Base-by-base conservation (phyloP, 2,888 invertebrate species). In the Pseudanteris insignis region DNA sequence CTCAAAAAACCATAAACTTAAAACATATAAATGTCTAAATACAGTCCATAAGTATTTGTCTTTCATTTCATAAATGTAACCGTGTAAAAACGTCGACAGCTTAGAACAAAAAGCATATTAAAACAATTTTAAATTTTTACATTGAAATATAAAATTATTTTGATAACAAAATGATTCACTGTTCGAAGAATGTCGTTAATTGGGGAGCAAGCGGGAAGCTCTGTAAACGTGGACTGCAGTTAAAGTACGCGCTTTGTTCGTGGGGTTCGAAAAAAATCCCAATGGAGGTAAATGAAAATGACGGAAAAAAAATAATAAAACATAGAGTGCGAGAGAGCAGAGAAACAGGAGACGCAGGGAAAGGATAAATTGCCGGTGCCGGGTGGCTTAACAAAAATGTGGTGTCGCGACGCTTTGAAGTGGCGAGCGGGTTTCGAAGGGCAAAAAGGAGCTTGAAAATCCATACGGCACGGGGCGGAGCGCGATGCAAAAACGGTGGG, bases 381-480 rank as follows among this genome's bases (percentile, higher is more conserved):
- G 61, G 61, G 40, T 54, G 48, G 54, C 54, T 60, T 43, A 67
- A 68, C 64, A 63, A 75, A 75, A 72, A 74, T 76, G 74, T 69
- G 75, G 74, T 74, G 76, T 74, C 76, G 74, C 74, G 74, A 67
- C 76, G 73, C 55, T 69, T 66, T 75, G 70, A 67, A 74, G 75
- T 73, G 73, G 69, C 68, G 67, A 64, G 55, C 67, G 67, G 21
- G 51, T 36, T 54, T 54, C 36, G 60, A 38, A 38, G 46, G 34
- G 54, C 46, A 46, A 38, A 41, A 54, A 43, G 58, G 61, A 64
- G 51, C 43, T 63, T 69, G 72, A 74, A 76, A 76, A 76, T 75
- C 76, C 71, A 76, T 77, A 76, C 69, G 65, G 41, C 51, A 30
- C 37, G 43, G 57, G 58, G 46, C 59, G 46, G 59, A 57, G 63